A percentile compares a stretch with the other conserved stretches of the same genome.
Conservation (phyloP, 2,797 vertebrate genomes). For the Limnodromus scolopaceus region DNA sequence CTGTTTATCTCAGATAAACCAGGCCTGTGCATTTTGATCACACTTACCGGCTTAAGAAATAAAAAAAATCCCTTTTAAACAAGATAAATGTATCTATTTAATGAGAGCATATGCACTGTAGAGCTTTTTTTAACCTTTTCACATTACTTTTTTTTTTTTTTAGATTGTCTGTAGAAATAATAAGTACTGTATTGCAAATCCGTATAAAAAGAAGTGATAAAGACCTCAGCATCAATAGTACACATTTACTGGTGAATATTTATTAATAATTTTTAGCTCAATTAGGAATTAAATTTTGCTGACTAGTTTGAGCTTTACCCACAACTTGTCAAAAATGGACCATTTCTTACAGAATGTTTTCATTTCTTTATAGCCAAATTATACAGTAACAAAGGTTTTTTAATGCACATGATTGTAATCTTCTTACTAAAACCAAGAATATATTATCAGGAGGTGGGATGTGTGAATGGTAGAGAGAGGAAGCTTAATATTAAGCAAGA, state of each 20-base stretch:
- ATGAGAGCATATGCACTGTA: neutral
- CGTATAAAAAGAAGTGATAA: neutral
- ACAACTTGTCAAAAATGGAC: neutral
- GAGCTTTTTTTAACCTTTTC: neutral
- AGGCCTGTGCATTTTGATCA: neutral
- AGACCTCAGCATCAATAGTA: neutral
- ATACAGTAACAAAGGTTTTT: neutral
- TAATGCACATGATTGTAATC: neutral
- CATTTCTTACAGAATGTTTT: neutral
- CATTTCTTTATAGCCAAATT: neutral
- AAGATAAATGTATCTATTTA: neutral
- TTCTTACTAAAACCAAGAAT: neutral
- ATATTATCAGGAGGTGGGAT: neutral
- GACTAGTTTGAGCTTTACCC: neutral
- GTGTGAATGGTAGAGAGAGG: neutral
- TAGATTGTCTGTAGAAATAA: neutral
- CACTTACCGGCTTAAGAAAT: neutral
- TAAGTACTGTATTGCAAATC: neutral
- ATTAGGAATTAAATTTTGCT: neutral
- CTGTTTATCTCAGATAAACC: conserved; percentile 11
- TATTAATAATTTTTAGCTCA: neutral
- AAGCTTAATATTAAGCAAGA: neutral
- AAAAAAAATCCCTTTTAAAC: neutral
- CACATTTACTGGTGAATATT: neutral
- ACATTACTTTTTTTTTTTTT: neutral